Base-by-base conservation (phyloP, 2,797 vertebrate genomes). In the Lacerta bilineata region DNA sequence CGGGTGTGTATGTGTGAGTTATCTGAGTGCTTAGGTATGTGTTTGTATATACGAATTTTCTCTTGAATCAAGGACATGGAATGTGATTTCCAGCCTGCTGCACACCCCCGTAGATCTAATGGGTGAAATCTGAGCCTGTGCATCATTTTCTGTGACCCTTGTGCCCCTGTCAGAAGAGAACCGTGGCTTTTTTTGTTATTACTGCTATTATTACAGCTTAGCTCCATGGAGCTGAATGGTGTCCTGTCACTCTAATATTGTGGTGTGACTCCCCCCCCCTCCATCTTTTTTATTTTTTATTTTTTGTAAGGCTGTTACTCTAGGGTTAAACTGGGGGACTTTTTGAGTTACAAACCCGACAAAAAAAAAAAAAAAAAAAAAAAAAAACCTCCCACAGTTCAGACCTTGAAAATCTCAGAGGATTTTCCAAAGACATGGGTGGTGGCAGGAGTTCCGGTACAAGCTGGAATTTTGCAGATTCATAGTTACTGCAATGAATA, bases 31-130 rank as follows among this genome's bases (percentile, higher is more conserved):
- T 91, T 0, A 2, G 25, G 39, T 11, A 20, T 36, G 33, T 39
- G 72, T 23, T 71, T 1, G 3, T 2, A 59, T 83, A 23, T 78
- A 72, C 78, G 55, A 41, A n/a, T 83, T 71, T 90, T 91, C 43
- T 50, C 18, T 29, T 79, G 61, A 23, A 11, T 77, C 3, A 29
- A 10, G 1, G 86, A 15, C n/a, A 64, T 15, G 9, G 8, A 33
- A 91, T 81, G 90, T 2, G 1, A 68, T 39, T 25, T 13, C 61
- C 41, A n/a, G 79, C 64, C 59, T 61, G 5, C 33, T 64, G 11
- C 8, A 18, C 20, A 61, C 33, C 7, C 61, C 64, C 75, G 43
- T 39, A 46, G 75, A 77, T 77, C 39, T 77, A 77, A 77, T 43
- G 39, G 9, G 10, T 77, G 41, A 46, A 77, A 29, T 8, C 8